A percentile compares a stretch with the other conserved stretches of the same genome.
Conservation (phyloP, 2,888 invertebrate species). For the Drosophila fungiperda region DNA sequence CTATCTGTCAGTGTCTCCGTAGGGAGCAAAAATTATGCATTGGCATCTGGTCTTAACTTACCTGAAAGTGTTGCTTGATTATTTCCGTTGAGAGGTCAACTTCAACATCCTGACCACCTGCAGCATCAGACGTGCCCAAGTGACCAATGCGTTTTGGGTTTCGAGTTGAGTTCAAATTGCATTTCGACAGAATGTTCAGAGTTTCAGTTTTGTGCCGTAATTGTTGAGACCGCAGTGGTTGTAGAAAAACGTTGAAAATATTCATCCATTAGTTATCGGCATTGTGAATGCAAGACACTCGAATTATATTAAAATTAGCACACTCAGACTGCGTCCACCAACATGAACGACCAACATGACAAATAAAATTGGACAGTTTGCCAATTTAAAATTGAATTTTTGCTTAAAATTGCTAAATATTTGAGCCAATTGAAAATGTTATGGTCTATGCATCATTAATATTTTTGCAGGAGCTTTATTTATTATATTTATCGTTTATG, state of each 20-base stretch:
- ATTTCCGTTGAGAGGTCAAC: conserved; percentile 85
- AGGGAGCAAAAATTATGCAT: conserved; percentile 22
- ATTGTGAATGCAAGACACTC: conserved; percentile 8
- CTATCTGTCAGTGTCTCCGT: conserved; percentile 4
- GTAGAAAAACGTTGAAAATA: conserved; percentile 51
- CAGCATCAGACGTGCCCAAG: conserved; percentile 79
- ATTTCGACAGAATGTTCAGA: conserved; percentile 48
- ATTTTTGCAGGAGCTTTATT: conserved; percentile 28
- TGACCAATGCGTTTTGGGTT: conserved; percentile 50
- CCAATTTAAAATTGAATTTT: conserved; percentile 5
- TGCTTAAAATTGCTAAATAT: conserved; percentile 15
- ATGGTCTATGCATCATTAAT: conserved; percentile 14
- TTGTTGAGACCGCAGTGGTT: conserved; percentile 40
- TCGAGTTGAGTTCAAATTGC: conserved; percentile 42
- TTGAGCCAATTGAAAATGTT: conserved; percentile 57
- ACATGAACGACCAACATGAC: conserved; percentile 37
- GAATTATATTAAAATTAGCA: conserved; percentile 17
- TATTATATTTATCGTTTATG: conserved; percentile 39
- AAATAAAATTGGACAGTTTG: not conserved
- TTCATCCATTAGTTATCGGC: conserved; percentile 48
- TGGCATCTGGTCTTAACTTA: conserved; percentile 63
- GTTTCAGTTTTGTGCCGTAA: conserved; percentile 29
- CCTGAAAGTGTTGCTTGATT: conserved; percentile 86
- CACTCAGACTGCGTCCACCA: conserved; percentile 50
- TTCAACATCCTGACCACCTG: conserved; percentile 85